Conservation (phyloP, 2,888 invertebrate species). For the Conchocele bisecta region DNA sequence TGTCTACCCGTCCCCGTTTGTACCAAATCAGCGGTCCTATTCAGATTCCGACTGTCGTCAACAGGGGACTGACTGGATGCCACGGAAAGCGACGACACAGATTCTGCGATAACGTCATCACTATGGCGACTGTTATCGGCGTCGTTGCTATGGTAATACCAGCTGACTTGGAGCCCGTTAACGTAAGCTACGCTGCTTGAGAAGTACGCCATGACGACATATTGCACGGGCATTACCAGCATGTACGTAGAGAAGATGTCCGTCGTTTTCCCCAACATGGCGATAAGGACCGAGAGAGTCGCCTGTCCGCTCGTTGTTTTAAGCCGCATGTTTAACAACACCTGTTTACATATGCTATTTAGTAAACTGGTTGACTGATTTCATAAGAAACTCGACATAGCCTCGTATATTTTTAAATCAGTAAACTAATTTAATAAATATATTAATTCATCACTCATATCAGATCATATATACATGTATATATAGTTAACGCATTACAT, state of each 20-base stretch:
- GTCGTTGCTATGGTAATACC: slow-evolving; percentile 58
- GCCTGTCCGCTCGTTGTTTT: slow-evolving; percentile 61
- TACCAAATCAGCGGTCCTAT: too few relatives aligned
- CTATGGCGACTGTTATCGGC: not conserved
- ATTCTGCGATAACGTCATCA: not conserved
- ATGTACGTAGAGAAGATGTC: slow-evolving; percentile 59
- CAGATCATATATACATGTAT: too few relatives aligned
- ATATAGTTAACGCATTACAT: too few relatives aligned
- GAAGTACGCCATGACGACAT: slow-evolving; percentile 64
- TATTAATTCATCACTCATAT: too few relatives aligned
- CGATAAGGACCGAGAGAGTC: slow-evolving; percentile 53
- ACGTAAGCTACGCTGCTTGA: slow-evolving; percentile 62
- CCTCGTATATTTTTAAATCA: too few relatives aligned
- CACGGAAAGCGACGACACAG: not conserved
- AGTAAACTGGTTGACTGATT: too few relatives aligned
- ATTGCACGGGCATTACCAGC: slow-evolving; percentile 61
- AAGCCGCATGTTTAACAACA: slow-evolving; percentile 61
- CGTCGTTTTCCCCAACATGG: slow-evolving; percentile 63
- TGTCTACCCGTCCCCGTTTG: too few relatives aligned
- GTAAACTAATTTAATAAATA: too few relatives aligned
- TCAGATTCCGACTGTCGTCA: not conserved
- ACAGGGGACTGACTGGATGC: not conserved
- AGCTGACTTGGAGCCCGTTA: slow-evolving; percentile 63
- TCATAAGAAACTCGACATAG: too few relatives aligned
- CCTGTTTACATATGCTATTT: too few relatives aligned